Evolutionary conservation across 2,797 vertebrate species (phyloP).

Genomic region (Varecia variegata): DNA sequence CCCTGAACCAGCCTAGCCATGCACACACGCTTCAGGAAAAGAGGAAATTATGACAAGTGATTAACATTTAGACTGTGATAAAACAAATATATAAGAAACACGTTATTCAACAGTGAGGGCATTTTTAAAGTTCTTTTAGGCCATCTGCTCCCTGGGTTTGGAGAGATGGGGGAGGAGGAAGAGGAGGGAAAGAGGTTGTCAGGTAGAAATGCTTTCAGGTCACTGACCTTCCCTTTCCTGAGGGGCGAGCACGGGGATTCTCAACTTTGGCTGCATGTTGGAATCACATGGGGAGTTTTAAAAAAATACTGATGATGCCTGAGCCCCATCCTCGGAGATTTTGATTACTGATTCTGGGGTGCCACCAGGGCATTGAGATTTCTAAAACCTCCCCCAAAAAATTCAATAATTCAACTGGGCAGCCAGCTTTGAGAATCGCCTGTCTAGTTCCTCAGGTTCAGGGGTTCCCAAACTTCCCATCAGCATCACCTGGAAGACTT

Average conservation of each 20-base stretch:
- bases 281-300: neutral
- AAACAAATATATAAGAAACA: neutral
- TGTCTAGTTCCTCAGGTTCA: neutral
- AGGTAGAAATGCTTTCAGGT: neutral
- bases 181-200: neutral
- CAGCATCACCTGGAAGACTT: neutral
- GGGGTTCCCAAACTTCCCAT: neutral
- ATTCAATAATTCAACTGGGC: neutral
- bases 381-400: neutral
- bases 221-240: neutral
- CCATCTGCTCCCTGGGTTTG: neutral
- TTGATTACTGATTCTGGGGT: neutral
- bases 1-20: neutral
- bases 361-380: neutral
- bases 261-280: neutral
- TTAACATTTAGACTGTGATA: neutral
- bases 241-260: neutral
- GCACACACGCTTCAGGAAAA: neutral
- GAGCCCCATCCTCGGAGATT: neutral
- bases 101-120: neutral
- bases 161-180: neutral
- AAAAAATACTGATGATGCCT: neutral
- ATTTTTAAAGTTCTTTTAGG: slow-evolving; percentile 11
- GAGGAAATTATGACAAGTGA: neutral
- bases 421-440: neutral